phyloP scores from a whole-genome alignment of 2,113 vertebrate species.

The Notothenia coriiceps region DNA sequence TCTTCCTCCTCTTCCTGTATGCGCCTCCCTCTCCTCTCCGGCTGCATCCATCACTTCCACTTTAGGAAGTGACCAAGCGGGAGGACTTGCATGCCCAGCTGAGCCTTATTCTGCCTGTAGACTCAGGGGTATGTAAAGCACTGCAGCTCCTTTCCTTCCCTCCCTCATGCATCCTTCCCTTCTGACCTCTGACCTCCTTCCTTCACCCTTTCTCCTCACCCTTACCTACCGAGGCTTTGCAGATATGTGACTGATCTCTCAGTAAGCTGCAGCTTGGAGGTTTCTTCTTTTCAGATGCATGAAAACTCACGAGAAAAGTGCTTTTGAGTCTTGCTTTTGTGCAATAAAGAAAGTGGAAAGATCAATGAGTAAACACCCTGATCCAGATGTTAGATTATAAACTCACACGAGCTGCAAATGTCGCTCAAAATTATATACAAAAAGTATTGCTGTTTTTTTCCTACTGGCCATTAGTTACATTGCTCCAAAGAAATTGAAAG shows the following conservation, averaged over 20 bases:
- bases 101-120: slow-evolving; percentile 98
- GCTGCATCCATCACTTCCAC: slow-evolving; percentile 83
- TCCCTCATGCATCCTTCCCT: slow-evolving; percentile 30
- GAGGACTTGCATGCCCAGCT: slow-evolving; percentile 96
- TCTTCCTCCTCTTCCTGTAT: slow-evolving; percentile 55
- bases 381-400: slow-evolving; percentile 2
- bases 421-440: too few relatives aligned
- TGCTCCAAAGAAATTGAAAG: too few relatives aligned
- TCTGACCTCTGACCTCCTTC: slow-evolving; percentile 40
- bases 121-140: slow-evolving; percentile 94
- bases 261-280: slow-evolving; percentile 22
- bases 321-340: not conserved
- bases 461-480: too few relatives aligned
- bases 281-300: not conserved
- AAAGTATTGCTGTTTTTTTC: too few relatives aligned
- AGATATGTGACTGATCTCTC: slow-evolving; percentile 33
- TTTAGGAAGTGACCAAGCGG: slow-evolving; percentile 95
- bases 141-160: slow-evolving; percentile 70
- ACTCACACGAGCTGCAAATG: not conserved
- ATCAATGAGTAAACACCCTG: slow-evolving; percentile 1
- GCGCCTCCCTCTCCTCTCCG: slow-evolving; percentile 66
- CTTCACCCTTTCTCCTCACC: not conserved
- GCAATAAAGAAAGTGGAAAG: not conserved
- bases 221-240: slow-evolving; percentile 27
- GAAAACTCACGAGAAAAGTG: not conserved